phyloP scores from a whole-genome alignment of 2,888 invertebrate genomes.

The Mongoloraphidia duomilia region DNA sequence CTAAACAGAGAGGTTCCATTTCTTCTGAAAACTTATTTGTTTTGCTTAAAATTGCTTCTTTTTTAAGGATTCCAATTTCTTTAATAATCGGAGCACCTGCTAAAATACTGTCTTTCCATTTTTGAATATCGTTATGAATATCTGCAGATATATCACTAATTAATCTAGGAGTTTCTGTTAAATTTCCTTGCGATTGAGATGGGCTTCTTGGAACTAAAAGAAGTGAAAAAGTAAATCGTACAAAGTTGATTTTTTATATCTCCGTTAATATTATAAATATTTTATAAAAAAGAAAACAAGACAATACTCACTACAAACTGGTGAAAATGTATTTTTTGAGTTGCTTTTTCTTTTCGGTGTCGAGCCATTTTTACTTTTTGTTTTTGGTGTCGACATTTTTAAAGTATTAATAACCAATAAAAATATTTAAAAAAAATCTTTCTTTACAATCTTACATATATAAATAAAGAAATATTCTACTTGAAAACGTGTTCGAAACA shows the following conservation, averaged over 20 bases:
- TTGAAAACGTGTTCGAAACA: too few relatives aligned
- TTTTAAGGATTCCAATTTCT: constrained; percentile 21
- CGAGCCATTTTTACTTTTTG: not conserved
- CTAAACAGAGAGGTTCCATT: constrained; percentile 16
- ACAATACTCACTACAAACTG: constrained; percentile 16
- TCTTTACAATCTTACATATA: too few relatives aligned
- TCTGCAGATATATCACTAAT: constrained; percentile 40
- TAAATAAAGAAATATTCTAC: too few relatives aligned
- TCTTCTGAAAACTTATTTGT: constrained; percentile 13
- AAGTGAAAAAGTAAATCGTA: constrained; percentile 6
- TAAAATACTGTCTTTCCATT: constrained; percentile 35
- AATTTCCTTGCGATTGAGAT: constrained; percentile 29
- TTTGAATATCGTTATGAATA: constrained; percentile 34
- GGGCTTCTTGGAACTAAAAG: constrained; percentile 29
- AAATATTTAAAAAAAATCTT: too few relatives aligned
- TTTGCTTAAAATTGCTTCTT: too few relatives aligned
- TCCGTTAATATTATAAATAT: too few relatives aligned
- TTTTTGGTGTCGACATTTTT: too few relatives aligned
- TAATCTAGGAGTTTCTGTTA: constrained; percentile 39
- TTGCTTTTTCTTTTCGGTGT: constrained; percentile 3
- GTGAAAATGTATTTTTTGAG: constrained; percentile 12
- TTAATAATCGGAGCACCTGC: constrained; percentile 29
- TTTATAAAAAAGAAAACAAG: not conserved
- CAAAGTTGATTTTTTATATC: not conserved
- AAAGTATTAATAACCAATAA: too few relatives aligned